phyloP scores from a whole-genome alignment of 2,888 invertebrate genomes.

The Philonicus albiceps region DNA sequence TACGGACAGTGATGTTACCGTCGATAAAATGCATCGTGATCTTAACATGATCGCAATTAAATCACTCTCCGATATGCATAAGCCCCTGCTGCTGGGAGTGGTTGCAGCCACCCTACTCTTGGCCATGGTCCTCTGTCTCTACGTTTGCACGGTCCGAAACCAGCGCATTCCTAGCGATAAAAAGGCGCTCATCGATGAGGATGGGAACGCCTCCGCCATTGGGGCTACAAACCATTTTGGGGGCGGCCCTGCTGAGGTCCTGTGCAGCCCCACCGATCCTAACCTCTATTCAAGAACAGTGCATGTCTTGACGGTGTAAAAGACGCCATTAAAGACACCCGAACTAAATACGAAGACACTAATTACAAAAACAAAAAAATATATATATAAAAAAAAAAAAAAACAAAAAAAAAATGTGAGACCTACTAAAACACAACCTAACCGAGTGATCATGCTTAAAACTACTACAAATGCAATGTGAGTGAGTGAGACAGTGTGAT shows the following conservation, averaged over 20 bases:
- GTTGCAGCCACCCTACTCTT: constrained; percentile 53
- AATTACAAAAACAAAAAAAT: background rate
- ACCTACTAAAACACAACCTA: background rate
- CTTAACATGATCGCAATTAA: constrained; percentile 53
- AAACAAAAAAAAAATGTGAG: background rate
- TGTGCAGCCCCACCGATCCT: background rate
- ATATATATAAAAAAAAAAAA: background rate
- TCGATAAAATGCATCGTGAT: constrained; percentile 52
- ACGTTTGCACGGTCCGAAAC: constrained; percentile 52
- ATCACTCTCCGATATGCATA: constrained; percentile 53
- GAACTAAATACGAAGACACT: background rate
- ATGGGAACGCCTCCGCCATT: constrained; percentile 34
- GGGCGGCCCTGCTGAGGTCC: background rate
- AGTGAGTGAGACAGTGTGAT: constrained; percentile 15
- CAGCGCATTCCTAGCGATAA: constrained; percentile 53
- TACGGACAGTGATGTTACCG: constrained; percentile 36
- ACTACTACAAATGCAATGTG: constrained; percentile 28
- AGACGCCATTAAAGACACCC: background rate
- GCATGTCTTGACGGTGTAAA: constrained; percentile 39
- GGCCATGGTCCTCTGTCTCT: constrained; percentile 52
- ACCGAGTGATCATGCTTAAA: constrained; percentile 22
- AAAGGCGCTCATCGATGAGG: constrained; percentile 54
- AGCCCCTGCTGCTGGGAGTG: constrained; percentile 54
- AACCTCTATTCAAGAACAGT: constrained; percentile 27
- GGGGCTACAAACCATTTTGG: constrained; percentile 23